Evolutionary conservation across 2,113 vertebrate genomes (phyloP).

Genomic region (Apodemus sylvaticus): DNA sequence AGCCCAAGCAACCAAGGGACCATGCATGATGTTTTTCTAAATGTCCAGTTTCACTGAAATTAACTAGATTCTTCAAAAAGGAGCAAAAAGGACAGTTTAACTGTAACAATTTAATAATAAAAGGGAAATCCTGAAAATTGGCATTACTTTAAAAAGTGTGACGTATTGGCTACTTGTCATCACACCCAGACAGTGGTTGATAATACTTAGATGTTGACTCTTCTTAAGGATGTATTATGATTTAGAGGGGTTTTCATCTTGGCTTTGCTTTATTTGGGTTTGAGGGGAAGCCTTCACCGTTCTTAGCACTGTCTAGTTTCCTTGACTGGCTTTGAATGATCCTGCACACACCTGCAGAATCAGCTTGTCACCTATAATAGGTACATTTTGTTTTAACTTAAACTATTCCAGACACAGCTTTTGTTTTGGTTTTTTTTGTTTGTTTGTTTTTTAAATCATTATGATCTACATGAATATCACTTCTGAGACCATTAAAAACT

Average conservation of each 20-base stretch:
- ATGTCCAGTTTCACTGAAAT: background rate
- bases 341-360: background rate
- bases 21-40: background rate
- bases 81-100: background rate
- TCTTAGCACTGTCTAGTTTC: background rate
- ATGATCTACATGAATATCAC: background rate
- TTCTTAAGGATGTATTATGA: background rate
- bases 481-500: background rate
- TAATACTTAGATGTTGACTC: background rate
- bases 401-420: background rate
- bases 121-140: fast-evolving
- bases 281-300: background rate
- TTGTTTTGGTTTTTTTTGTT: too few relatives aligned
- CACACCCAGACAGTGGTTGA: background rate
- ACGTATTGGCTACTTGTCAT: background rate
- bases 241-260: background rate
- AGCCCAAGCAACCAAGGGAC: background rate
- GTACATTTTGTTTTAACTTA: background rate
- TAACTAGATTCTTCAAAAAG: background rate
- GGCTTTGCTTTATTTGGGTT: background rate
- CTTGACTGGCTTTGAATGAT: background rate
- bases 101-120: background rate
- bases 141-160: background rate
- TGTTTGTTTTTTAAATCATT: background rate
- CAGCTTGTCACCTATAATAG: background rate